Evolutionary conservation across 2,888 invertebrate species (phyloP).

Genomic region (Elegia similella): DNA sequence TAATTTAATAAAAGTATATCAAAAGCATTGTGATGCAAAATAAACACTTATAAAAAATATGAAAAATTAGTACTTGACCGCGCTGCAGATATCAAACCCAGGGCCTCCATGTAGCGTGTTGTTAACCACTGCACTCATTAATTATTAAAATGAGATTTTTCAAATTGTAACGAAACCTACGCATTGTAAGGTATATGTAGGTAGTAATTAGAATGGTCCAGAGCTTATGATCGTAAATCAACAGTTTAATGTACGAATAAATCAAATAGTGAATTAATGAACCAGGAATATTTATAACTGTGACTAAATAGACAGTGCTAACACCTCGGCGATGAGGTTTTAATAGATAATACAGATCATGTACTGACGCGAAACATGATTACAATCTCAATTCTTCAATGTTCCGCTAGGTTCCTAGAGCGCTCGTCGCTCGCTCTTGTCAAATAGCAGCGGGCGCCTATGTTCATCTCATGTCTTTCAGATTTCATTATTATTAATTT

Average conservation of each 20-base stretch:
- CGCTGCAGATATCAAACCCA: too few species aligned
- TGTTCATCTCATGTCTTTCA: constrained; percentile 43
- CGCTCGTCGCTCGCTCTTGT: constrained; percentile 28
- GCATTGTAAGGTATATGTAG: too few species aligned
- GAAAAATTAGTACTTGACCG: too few species aligned
- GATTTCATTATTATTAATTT: constrained; percentile 77
- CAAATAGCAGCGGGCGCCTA: constrained; percentile 39
- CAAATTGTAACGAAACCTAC: too few species aligned
- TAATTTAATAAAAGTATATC: too few species aligned
- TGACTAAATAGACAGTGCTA: constrained; percentile 5
- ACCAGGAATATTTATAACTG: constrained; percentile 4
- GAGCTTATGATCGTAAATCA: background rate
- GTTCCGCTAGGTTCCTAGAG: constrained; percentile 11
- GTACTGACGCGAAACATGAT: constrained; percentile 10
- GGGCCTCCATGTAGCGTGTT: too few species aligned
- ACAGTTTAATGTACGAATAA: background rate
- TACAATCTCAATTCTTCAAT: constrained; percentile 17
- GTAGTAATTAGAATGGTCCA: too few species aligned
- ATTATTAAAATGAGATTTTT: too few species aligned
- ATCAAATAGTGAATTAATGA: constrained; percentile 4
- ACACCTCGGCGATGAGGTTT: constrained; percentile 12
- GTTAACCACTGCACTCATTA: too few species aligned
- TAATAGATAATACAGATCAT: constrained; percentile 14
- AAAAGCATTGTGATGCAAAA: too few species aligned
- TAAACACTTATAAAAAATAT: too few species aligned